A percentile compares a stretch with the other conserved stretches of the same genome.
These are phyloP conservation scores for Platorchestia sp. DNA, from an alignment of 1,140 invertebrate genomes.

Conservation along the genomic window DNA sequence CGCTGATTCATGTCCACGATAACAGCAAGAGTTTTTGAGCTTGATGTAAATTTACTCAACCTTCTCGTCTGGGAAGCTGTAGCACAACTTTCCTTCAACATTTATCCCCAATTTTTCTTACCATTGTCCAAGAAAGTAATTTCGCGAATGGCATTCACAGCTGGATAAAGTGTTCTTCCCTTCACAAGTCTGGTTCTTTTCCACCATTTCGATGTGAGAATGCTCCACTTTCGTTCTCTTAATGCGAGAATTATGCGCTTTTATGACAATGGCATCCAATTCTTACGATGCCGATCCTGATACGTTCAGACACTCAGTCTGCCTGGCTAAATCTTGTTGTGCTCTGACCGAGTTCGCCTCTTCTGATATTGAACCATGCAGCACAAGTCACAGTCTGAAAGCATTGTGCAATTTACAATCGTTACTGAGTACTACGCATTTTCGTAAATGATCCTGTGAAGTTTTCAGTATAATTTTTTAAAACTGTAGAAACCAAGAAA, in stretches of 20 bases:
- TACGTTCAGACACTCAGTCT: background rate
- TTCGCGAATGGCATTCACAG: background rate
- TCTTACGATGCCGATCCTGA: background rate
- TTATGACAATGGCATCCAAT: slow-evolving; percentile 38
- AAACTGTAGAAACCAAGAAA: too few relatives aligned
- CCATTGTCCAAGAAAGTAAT: background rate
- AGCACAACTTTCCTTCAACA: background rate
- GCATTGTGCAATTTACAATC: background rate
- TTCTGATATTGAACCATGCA: background rate
- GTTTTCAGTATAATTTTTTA: too few relatives aligned
- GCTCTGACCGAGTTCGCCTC: background rate
- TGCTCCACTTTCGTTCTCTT: slow-evolving; percentile 19
- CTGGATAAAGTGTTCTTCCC: background rate
- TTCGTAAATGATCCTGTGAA: too few relatives aligned
- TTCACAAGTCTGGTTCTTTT: background rate
- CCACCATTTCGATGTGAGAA: background rate
- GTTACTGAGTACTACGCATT: too few relatives aligned
- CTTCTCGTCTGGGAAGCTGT: background rate
- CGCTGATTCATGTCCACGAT: background rate
- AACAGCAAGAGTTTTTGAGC: background rate
- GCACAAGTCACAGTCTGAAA: background rate
- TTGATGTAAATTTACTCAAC: background rate
- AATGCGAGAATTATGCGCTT: slow-evolving; percentile 45
- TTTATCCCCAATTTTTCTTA: background rate
- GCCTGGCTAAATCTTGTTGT: background rate